Percentiles rank a stretch among this genome's conserved stretches.
Evolutionary conservation across 2,113 vertebrate species (phyloP).

Genomic region (Phoxinus phoxinus): DNA sequence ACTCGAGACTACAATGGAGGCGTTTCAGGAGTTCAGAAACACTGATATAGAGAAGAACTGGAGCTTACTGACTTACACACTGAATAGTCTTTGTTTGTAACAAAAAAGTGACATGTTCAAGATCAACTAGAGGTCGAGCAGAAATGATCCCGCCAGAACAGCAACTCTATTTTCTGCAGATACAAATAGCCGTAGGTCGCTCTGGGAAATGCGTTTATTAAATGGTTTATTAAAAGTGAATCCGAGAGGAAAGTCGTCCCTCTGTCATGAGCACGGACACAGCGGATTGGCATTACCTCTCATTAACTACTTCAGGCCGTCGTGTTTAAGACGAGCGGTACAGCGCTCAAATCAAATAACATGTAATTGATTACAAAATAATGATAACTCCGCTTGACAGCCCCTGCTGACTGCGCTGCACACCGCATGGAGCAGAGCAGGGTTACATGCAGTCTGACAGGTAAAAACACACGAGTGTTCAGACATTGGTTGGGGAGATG

Average conservation of each 20-base stretch:
- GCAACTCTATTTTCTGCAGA: background rate
- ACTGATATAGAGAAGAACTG: no score
- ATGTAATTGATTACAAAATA: background rate
- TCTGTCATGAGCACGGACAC: background rate
- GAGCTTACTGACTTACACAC: no score
- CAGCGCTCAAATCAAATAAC: background rate
- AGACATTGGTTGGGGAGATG: no score
- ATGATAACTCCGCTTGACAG: background rate
- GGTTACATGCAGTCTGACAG: no score
- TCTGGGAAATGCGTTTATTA: background rate
- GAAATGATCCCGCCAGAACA: background rate
- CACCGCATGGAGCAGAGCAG: no score
- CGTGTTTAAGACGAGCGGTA: background rate
- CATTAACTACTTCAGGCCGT: background rate
- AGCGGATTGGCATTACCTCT: background rate
- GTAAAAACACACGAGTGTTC: no score
- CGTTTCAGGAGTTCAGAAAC: no score
- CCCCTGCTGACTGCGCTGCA: background rate
- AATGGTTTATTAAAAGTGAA: background rate
- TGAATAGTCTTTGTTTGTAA: background rate
- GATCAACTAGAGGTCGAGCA: background rate
- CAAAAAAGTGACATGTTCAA: background rate
- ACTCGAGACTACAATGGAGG: no score
- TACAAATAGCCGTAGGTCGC: background rate
- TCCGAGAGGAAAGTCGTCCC: background rate